Conservation (phyloP, 1,140 invertebrate species). For the Drosophila ironensis region DNA sequence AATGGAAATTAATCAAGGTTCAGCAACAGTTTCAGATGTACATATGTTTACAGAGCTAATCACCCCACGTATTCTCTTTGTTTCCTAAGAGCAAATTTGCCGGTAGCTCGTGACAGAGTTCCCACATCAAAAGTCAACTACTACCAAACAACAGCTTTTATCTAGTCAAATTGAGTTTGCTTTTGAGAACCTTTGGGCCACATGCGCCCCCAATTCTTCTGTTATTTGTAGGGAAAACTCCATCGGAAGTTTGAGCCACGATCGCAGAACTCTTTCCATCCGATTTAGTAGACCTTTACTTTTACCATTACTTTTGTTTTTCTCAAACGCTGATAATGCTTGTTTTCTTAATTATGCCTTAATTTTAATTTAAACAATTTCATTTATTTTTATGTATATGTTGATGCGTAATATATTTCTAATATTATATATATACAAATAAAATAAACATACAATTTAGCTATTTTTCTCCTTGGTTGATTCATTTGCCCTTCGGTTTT, state of each 20-base stretch:
- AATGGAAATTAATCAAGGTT: conserved; percentile 16
- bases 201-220: too few species aligned
- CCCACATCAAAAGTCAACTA: conserved; percentile 32
- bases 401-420: conserved; percentile 56
- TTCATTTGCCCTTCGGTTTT: conserved; percentile 17
- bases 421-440: conserved; percentile 57
- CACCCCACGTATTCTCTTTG: conserved; percentile 1
- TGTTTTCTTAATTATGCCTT: conserved; percentile 30
- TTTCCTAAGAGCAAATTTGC: conserved; percentile 11
- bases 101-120: conserved; percentile 1
- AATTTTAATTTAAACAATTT: conserved; percentile 57
- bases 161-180: conserved; percentile 62
- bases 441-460: conserved; percentile 62
- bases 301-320: conserved; percentile 32
- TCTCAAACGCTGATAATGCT: conserved; percentile 29
- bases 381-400: conserved; percentile 55
- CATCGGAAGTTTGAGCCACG: conserved; percentile 5
- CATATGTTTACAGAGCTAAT: conserved; percentile 9
- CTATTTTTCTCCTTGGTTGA: conserved; percentile 37
- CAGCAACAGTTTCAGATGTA: conserved; percentile 8
- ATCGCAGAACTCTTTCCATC: conserved; percentile 29
- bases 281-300: conserved; percentile 21
- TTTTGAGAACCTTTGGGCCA: conserved; percentile 29
- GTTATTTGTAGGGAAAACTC: background rate
- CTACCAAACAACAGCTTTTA: conserved; percentile 40